Conservation (phyloP, 1,140 invertebrate species). For the Cotesia chilonis region DNA sequence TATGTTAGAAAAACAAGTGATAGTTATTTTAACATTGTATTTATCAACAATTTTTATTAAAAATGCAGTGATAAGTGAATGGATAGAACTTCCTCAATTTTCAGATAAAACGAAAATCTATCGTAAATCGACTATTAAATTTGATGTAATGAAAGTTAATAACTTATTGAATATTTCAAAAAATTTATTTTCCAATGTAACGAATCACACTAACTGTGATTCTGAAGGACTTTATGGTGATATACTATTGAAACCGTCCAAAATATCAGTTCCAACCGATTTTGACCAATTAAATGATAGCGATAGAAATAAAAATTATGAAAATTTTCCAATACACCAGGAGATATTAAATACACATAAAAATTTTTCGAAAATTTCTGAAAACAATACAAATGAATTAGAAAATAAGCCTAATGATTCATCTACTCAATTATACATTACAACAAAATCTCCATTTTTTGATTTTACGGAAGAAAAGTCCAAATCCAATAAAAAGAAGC, state of each 20-base stretch:
- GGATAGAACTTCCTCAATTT: conserved; percentile 61
- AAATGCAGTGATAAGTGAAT: conserved; percentile 42
- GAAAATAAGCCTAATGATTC: too few species aligned
- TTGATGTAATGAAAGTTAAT: conserved; percentile 3
- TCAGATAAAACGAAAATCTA: conserved; percentile 56
- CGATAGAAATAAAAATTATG: too few species aligned
- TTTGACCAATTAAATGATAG: too few species aligned
- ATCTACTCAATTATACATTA: too few species aligned
- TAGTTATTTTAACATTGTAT: neutral
- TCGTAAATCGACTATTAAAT: conserved; percentile 34
- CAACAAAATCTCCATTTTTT: neutral
- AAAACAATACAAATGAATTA: too few species aligned
- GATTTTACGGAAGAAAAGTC: neutral
- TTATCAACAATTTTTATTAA: conserved; percentile 30
- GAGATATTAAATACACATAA: too few species aligned
- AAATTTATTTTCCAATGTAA: neutral
- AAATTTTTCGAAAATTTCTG: too few species aligned
- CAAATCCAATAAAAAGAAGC: neutral
- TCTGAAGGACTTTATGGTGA: neutral
- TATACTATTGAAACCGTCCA: too few species aligned
- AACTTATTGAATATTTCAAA: conserved; percentile 14
- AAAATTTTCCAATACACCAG: too few species aligned
- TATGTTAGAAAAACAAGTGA: neutral
- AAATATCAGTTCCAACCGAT: too few species aligned
- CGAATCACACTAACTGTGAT: neutral